phyloP scores from a whole-genome alignment of 1,140 invertebrate species.

The Dermatophagoides farinae region DNA sequence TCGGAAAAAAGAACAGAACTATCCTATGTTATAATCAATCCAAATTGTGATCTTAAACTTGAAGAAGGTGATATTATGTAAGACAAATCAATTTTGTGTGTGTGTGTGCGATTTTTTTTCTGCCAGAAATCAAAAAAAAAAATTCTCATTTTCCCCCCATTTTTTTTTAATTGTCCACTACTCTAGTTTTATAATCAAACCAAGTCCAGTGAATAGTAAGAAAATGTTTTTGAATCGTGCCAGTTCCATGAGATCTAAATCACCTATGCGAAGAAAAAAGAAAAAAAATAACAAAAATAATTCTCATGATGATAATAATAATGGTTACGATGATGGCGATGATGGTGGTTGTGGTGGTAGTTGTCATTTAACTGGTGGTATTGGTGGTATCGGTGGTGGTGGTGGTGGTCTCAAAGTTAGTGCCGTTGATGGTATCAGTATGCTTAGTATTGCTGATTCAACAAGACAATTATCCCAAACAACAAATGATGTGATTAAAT shows the following conservation, averaged over 20 bases:
- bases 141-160: not conserved
- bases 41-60: constrained; percentile 83
- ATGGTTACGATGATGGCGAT: not conserved
- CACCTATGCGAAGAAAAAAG: not conserved
- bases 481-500: not conserved
- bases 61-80: constrained; percentile 90
- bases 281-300: not conserved
- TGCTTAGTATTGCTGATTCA: not conserved
- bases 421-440: not conserved
- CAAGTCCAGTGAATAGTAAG: constrained; percentile 73
- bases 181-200: constrained; percentile 58
- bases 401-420: not conserved
- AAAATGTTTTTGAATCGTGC: constrained; percentile 45
- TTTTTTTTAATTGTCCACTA: not conserved
- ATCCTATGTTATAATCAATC: constrained; percentile 96
- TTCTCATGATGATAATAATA: not conserved
- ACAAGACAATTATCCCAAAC: not conserved
- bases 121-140: no score
- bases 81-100: no score
- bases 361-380: not conserved
- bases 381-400: not conserved
- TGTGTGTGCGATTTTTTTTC: no score
- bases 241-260: constrained; percentile 14
- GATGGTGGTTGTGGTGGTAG: not conserved
- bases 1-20: constrained; percentile 73